phyloP scores from a whole-genome alignment of 2,797 vertebrate species.

The Takifugu rubripes region DNA sequence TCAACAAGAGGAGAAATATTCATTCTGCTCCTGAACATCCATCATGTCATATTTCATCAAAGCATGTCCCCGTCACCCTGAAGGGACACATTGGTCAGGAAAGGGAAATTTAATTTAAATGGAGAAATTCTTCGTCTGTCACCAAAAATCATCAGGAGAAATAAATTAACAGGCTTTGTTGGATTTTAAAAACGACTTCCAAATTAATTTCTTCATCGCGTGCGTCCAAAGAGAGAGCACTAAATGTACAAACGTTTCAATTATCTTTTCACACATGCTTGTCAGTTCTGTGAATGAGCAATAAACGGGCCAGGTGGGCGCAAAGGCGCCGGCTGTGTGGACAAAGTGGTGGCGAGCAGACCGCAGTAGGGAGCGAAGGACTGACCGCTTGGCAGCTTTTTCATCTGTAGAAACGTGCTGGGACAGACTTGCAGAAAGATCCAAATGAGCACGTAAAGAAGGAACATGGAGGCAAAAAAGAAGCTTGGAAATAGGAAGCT shows the following conservation, averaged over 20 bases:
- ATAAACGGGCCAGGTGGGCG: constrained; percentile 42
- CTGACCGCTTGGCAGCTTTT: constrained; percentile 32
- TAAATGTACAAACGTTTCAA: constrained; percentile 4
- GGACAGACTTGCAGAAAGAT: no score
- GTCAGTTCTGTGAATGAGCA: constrained; percentile 32
- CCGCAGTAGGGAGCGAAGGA: constrained; percentile 14
- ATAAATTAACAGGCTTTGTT: not conserved
- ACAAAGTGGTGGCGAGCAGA: constrained; percentile 71
- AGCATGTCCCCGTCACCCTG: no score
- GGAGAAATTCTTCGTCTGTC: no score
- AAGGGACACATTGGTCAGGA: no score
- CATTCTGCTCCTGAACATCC: no score
- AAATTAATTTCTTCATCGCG: not conserved
- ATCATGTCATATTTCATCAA: not conserved
- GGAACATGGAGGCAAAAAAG: not conserved
- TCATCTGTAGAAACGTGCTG: not conserved
- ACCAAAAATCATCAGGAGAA: no score
- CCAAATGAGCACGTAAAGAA: not conserved
- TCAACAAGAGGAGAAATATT: no score
- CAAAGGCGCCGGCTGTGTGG: constrained; percentile 41
- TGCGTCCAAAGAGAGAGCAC: not conserved
- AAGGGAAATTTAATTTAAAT: no score
- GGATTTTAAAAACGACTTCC: not conserved
- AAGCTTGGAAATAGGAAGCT: not conserved
- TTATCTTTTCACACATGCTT: constrained; percentile 53